Base-by-base conservation (phyloP, 2,113 vertebrate species). In the Chascanopsetta lugubris region DNA sequence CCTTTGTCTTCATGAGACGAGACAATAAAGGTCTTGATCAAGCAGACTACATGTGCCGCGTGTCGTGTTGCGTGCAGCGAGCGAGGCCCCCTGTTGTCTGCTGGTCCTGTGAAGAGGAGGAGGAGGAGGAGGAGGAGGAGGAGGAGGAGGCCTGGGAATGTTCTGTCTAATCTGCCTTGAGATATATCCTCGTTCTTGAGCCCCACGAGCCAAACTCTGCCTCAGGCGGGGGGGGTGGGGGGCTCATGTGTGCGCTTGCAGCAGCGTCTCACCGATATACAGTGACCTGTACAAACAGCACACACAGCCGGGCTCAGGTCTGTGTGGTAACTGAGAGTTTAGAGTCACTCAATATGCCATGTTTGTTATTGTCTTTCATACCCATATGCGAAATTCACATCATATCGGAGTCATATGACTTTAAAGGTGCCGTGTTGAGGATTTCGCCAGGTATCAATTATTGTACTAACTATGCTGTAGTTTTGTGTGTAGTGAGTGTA, bases 71-170 rank as follows among this genome's bases (percentile, higher is more conserved):
- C n/a, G n/a, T n/a, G n/a, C n/a, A n/a, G n/a, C n/a, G n/a, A n/a
- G 21, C 11, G 40, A 50, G 45, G 42, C 60, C 10, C 48, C 64
- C 67, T 55, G 68, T 26, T 45, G 76, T 65, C 58, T 40, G 40
- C 15, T 43, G 56, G 50, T 69, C 72, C 54, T 74, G 70, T 75
- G 75, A 59, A 70, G 72, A 48, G 45, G 45, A 46, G 38, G 74
- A 59, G 71, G 72, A 48, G 58, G 58, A 61, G 69, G 61, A 72
- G 72, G 69, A 48, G 45, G 45, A 46, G 38, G 74, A 59, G 71
- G 72, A 48, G 58, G 58, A 61, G 69, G 61, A 72, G 72, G 69
- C 70, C 71, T 88, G 84, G 81, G 79, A 86, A 82, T 61, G 61
- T 78, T 82, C 34, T 10, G 11, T 79, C 26, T 83, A 80, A 85